These are phyloP conservation scores for Murina feae DNA, from an alignment of 2,113 vertebrate species.

Conservation along the genomic window DNA sequence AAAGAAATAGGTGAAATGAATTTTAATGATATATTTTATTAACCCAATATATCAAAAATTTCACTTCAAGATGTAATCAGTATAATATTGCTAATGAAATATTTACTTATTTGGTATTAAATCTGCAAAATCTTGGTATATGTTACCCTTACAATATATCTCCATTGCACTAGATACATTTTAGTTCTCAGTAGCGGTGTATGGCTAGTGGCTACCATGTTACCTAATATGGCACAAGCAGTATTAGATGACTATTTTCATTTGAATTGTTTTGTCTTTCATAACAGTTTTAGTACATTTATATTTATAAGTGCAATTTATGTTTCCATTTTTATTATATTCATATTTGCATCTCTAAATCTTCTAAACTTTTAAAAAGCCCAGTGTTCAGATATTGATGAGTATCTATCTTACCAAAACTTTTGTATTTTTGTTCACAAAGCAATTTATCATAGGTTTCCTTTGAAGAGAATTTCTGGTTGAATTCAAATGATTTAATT, in stretches of 20 bases:
- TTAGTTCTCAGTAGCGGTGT: not conserved
- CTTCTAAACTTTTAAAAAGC: not conserved
- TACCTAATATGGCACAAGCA: not conserved
- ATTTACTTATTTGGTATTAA: not conserved
- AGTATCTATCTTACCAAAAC: not conserved
- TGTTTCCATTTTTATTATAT: not conserved
- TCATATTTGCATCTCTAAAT: not conserved
- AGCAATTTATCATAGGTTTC: not conserved
- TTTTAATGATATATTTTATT: not conserved
- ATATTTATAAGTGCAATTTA: not conserved
- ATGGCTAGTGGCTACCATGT: not conserved
- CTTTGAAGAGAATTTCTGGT: not conserved
- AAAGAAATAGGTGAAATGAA: not conserved
- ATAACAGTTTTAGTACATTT: not conserved
- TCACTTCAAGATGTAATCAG: not conserved
- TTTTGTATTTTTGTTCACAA: not conserved
- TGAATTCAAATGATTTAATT: slow-evolving; percentile 35
- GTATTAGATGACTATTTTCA: not conserved
- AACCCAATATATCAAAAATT: not conserved
- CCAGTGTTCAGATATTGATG: not conserved
- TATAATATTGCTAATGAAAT: not conserved
- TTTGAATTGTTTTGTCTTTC: not conserved
- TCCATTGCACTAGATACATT: not conserved
- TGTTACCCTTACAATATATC: not conserved
- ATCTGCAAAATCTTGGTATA: not conserved